These are phyloP conservation scores for Sialis fuliginosa DNA, from an alignment of 2,888 invertebrate species.

Conservation along the genomic window DNA sequence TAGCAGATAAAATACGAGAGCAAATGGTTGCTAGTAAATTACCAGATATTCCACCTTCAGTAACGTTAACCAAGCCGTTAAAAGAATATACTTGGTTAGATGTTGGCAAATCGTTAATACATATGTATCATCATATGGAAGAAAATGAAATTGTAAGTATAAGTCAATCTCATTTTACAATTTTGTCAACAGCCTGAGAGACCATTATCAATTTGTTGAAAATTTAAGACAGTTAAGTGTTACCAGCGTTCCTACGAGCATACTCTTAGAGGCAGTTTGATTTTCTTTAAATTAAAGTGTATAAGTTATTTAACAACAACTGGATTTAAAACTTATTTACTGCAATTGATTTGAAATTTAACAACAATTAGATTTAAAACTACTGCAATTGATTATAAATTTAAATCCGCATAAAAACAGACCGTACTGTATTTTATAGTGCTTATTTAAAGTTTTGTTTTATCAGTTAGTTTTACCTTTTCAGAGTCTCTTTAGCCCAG, in stretches of 20 bases:
- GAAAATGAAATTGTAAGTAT: slow-evolving; percentile 31
- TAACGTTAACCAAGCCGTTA: slow-evolving; percentile 39
- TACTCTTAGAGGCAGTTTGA: too few relatives aligned
- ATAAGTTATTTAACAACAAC: too few relatives aligned
- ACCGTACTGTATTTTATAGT: too few relatives aligned
- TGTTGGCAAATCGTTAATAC: slow-evolving; percentile 43
- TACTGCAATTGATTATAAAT: too few relatives aligned
- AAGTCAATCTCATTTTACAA: slow-evolving; percentile 2
- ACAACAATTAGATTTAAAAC: too few relatives aligned
- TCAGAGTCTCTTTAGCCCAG: slow-evolving; percentile 23
- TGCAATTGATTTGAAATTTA: too few relatives aligned
- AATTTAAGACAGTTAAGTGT: too few relatives aligned
- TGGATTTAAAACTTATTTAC: too few relatives aligned
- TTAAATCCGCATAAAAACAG: too few relatives aligned
- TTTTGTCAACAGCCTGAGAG: not conserved
- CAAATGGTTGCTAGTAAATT: slow-evolving; percentile 32
- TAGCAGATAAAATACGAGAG: slow-evolving; percentile 34
- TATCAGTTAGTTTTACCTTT: slow-evolving; percentile 4
- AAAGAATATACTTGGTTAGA: slow-evolving; percentile 42
- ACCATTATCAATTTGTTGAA: not conserved
- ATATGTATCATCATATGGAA: slow-evolving; percentile 43
- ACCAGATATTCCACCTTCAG: slow-evolving; percentile 30
- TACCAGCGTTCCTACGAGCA: too few relatives aligned
- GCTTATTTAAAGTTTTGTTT: too few relatives aligned
- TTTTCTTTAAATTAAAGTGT: too few relatives aligned